Evolutionary conservation across 2,113 vertebrate genomes (phyloP).

Genomic region (Montifringilla adamsi): DNA sequence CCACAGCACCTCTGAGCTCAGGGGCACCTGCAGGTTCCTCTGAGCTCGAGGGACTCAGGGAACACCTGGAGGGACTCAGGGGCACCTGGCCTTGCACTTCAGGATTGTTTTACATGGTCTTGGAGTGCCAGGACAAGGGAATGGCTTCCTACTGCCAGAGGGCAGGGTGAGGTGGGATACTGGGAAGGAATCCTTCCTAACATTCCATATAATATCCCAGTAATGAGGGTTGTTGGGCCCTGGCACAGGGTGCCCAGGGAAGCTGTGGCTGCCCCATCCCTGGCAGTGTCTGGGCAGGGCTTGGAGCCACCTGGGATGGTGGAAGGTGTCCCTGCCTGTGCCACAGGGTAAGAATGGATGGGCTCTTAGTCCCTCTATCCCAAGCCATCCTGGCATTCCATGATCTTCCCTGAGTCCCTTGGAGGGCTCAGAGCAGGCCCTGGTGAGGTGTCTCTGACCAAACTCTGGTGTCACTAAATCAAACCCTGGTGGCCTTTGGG

Average conservation of each 20-base stretch:
- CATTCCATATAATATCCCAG: too few species aligned
- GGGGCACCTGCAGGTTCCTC: not conserved
- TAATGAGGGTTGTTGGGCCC: too few species aligned
- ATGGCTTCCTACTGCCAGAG: not conserved
- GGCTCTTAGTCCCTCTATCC: not conserved
- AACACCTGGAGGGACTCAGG: not conserved
- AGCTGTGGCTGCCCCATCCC: not conserved
- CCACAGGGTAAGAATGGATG: not conserved
- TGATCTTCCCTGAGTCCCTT: not conserved
- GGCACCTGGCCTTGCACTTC: not conserved
- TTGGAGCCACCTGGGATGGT: not conserved
- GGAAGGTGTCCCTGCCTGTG: not conserved
- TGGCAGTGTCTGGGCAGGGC: not conserved
- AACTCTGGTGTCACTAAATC: not conserved
- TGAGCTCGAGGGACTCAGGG: not conserved
- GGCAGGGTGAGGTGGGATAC: fast-evolving
- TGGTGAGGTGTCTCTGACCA: not conserved
- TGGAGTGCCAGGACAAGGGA: not conserved
- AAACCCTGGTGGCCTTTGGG: not conserved
- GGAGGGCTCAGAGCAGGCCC: not conserved
- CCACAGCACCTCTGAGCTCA: too few species aligned
- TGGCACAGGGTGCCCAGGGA: not conserved
- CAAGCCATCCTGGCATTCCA: not conserved
- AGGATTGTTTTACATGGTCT: not conserved
- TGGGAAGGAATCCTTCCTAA: not conserved